These are phyloP conservation scores for Omphaloscelis lunosa DNA, from an alignment of 2,888 invertebrate species.

Conservation along the genomic window DNA sequence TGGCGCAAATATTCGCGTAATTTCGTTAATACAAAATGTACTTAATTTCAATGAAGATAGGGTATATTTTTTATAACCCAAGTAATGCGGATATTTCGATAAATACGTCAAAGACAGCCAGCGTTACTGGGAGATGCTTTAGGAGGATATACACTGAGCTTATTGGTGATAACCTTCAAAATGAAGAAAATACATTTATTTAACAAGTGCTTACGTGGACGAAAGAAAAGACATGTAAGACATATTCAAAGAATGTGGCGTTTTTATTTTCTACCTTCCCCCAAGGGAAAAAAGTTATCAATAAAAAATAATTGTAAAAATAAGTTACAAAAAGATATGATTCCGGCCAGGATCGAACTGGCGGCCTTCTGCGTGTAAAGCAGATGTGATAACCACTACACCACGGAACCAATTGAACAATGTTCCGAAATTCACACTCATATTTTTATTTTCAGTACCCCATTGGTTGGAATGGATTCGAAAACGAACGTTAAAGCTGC, in stretches of 20 bases:
- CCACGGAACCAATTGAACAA: not conserved
- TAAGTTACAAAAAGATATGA: slow-evolving; percentile 33
- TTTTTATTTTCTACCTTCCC: not conserved
- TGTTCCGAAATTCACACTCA: not conserved
- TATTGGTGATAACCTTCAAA: not conserved
- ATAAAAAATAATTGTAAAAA: not conserved
- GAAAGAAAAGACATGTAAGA: not conserved
- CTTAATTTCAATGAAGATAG: not conserved
- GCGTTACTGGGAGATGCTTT: not conserved
- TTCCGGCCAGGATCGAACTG: slow-evolving; percentile 51
- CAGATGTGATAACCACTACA: slow-evolving; percentile 51
- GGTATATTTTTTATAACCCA: too few relatives aligned
- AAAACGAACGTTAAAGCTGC: not conserved
- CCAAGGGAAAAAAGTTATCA: not conserved
- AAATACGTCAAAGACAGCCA: not conserved
- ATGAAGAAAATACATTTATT: not conserved
- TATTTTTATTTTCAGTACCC: not conserved
- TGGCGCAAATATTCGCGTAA: not conserved
- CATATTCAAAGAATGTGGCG: not conserved
- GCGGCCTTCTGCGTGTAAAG: slow-evolving; percentile 51
- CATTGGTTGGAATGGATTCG: too few relatives aligned
- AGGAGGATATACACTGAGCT: not conserved
- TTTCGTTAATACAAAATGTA: not conserved
- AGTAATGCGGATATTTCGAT: not conserved
- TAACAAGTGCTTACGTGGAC: not conserved